A percentile compares a stretch with the other conserved stretches of the same genome.
These are phyloP conservation scores for Podotricha telesiphe DNA, from an alignment of 2,888 invertebrate species.

Conservation along the genomic window DNA sequence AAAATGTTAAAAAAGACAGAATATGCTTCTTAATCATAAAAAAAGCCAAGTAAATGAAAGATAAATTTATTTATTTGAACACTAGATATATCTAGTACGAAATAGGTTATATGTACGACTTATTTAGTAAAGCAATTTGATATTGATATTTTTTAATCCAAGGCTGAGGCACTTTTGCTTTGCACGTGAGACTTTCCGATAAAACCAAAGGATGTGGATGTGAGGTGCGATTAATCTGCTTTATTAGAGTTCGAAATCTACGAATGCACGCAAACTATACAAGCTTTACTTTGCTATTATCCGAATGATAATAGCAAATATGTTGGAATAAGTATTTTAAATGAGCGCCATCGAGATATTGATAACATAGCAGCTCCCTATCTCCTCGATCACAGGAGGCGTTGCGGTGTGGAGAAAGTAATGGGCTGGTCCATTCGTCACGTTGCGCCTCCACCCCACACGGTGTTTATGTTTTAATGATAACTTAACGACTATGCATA, in stretches of 20 bases:
- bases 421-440: conserved; percentile 66
- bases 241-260: conserved; percentile 57
- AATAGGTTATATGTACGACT: no score
- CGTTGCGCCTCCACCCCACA: conserved; percentile 67
- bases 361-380: conserved; percentile 57
- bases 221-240: conserved; percentile 64
- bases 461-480: conserved; percentile 60
- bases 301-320: no score
- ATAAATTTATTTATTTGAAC: no score
- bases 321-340: conserved; percentile 36
- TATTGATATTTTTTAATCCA: not conserved
- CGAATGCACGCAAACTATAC: conserved; percentile 22
- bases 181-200: conserved; percentile 70
- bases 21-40: no score
- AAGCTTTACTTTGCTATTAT: not conserved
- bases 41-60: no score
- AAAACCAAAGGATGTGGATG: conserved; percentile 53
- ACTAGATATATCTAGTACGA: no score
- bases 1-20: no score
- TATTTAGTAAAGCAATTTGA: not conserved
- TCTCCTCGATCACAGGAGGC: conserved; percentile 70
- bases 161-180: not conserved
- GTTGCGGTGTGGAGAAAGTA: conserved; percentile 68
- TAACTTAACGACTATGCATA: conserved; percentile 44
- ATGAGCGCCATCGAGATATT: conserved; percentile 52